Evolutionary conservation across 2,113 vertebrate genomes (phyloP), one percentile per base, ranked within the genome.

Genomic region (Hepsetus odoe): DNA sequence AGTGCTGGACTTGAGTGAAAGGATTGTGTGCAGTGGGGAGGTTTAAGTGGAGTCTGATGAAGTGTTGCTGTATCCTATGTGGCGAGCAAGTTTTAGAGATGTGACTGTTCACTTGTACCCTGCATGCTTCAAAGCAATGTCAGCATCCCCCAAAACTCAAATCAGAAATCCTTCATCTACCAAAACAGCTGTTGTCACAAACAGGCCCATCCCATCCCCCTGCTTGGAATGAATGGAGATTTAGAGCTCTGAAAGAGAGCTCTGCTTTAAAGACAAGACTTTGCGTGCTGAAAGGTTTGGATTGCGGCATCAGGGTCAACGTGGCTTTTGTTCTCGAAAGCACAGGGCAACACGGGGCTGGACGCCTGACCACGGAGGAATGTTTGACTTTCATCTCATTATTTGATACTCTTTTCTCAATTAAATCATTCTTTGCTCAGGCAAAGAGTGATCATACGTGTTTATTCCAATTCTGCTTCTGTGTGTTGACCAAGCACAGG

Each of bases 131-230:
- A 76, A 78, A 83, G 69, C 26, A 22, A 22, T 7, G 12, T 49
- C 10, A 20, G 8, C 32, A n/a, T 32, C 74, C 61, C 44, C 42
- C 58, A 1, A 80, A 79, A 55, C 84, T 79, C 81, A 53, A 72
- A 86, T 72, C 74, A 78, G 78, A 76, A 80, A 86, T 70, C 40
- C 35, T 65, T 24, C 33, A 20, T 33, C 77, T 44, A 22, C 51
- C 58, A 64, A 77, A 85, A 79, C 88, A 90, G 87, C 86, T 91
- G 89, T 74, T 85, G 59, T 83, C 58, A 82, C 55, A 67, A 81
- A 32, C 78, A 61, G 18, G 69, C 86, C 20, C 26, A 66, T 65
- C 86, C 20, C 26, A 66, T 65, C 81, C 81, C 78, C 82, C 77
- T 75, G 51, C 46, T 67, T 53, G 58, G 79, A 59, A 83, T 74